Conservation (phyloP, 2,113 vertebrate species). For the Chrysochloris asiatica region DNA sequence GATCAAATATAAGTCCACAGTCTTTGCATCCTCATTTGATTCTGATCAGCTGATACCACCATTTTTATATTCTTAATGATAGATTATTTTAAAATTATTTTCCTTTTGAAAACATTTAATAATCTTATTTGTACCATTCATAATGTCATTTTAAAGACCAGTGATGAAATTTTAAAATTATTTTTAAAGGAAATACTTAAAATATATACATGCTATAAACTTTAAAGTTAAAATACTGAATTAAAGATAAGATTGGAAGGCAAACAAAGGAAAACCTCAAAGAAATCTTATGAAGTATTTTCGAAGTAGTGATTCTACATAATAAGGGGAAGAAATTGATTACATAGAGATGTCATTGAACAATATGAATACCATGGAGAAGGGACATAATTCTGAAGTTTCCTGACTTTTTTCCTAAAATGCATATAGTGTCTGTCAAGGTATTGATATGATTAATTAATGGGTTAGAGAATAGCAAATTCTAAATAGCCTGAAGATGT, state of each 20-base stretch:
- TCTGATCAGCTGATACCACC: too few relatives aligned
- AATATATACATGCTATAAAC: conserved; percentile 40
- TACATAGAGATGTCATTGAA: neutral
- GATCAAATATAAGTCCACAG: too few relatives aligned
- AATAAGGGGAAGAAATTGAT: neutral
- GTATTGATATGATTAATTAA: conserved; percentile 28
- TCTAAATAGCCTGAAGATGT: conserved; percentile 45
- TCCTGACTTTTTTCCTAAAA: conserved; percentile 59
- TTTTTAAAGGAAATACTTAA: neutral
- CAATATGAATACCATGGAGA: neutral
- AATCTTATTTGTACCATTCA: too few relatives aligned
- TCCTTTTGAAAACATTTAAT: too few relatives aligned
- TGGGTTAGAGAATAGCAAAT: conserved; percentile 32
- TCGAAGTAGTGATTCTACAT: conserved; percentile 15
- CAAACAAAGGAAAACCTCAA: conserved; percentile 58
- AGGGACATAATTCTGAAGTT: conserved; percentile 51
- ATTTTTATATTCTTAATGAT: too few relatives aligned
- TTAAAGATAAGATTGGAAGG: neutral
- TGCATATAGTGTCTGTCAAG: conserved; percentile 13
- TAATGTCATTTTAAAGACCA: too few relatives aligned
- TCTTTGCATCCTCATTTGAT: too few relatives aligned
- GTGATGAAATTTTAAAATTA: too few relatives aligned
- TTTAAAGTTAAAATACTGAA: conserved; percentile 39
- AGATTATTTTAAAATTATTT: too few relatives aligned
- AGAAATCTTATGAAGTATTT: conserved; percentile 7